These are phyloP conservation scores for Villa cingulata DNA, from an alignment of 2,888 invertebrate genomes.

Conservation along the genomic window DNA sequence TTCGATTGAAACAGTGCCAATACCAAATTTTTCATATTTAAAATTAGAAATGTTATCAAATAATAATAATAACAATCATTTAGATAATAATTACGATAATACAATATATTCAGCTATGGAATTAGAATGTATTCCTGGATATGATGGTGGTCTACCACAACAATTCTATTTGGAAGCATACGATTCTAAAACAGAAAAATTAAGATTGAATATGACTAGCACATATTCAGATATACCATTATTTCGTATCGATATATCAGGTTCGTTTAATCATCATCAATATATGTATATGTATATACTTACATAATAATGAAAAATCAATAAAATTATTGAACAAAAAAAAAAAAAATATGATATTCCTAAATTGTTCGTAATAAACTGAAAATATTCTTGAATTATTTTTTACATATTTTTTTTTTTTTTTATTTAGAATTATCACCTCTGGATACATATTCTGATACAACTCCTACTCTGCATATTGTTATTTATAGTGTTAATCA, in stretches of 20 bases:
- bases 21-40: slow-evolving; percentile 14
- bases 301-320: not conserved
- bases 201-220: slow-evolving; percentile 56
- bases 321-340: slow-evolving; percentile 1
- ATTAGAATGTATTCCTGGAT: slow-evolving; percentile 74
- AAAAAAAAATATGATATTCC: not conserved
- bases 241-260: slow-evolving; percentile 42
- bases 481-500: slow-evolving; percentile 72
- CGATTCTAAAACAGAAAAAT: slow-evolving; percentile 55
- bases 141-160: slow-evolving; percentile 80
- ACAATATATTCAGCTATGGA: slow-evolving; percentile 44
- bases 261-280: slow-evolving; percentile 16
- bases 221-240: slow-evolving; percentile 43
- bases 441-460: slow-evolving; percentile 33
- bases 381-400: not conserved
- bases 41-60: slow-evolving; percentile 9
- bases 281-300: not conserved
- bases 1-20: not conserved
- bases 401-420: too few relatives aligned
- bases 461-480: slow-evolving; percentile 53
- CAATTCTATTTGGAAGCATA: slow-evolving; percentile 71
- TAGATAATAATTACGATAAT: slow-evolving; percentile 35
- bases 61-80: slow-evolving; percentile 18
- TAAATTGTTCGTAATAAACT: too few relatives aligned
- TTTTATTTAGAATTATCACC: slow-evolving; percentile 34